These are phyloP conservation scores for Flabesymbios commensalis DNA, from an alignment of 2,888 invertebrate species.

Conservation along the genomic window DNA sequence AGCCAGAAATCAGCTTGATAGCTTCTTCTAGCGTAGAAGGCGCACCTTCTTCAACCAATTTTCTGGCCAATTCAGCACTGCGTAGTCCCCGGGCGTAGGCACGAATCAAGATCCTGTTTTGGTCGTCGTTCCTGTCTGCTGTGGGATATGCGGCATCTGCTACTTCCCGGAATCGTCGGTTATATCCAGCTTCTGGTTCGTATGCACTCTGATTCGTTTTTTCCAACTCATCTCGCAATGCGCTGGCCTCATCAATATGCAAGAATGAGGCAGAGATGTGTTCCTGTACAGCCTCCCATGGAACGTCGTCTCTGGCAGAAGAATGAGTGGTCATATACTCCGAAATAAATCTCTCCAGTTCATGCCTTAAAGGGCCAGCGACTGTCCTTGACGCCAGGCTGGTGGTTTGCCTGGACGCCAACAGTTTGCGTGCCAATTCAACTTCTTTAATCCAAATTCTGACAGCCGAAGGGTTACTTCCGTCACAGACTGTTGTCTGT, in stretches of 20 bases:
- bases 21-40: constrained; percentile 3
- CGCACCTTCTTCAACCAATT: not conserved
- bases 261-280: constrained; percentile 2
- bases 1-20: not conserved
- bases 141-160: constrained; percentile 10
- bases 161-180: constrained; percentile 4
- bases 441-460: no score
- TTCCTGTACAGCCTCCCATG: not conserved
- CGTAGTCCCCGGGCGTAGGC: constrained; percentile 1
- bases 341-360: no score
- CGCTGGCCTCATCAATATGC: not conserved
- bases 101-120: not conserved
- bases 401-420: no score
- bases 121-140: constrained; percentile 4
- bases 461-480: no score
- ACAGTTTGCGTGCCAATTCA: no score
- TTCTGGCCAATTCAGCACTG: not conserved
- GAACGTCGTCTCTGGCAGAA: no score
- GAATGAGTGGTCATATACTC: no score
- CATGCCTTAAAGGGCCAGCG: no score
- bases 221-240: constrained; percentile 1
- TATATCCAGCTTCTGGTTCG: not conserved
- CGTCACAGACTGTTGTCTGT: no score
- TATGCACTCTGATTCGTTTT: not conserved
- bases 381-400: no score